These are phyloP conservation scores for Achroia grisella DNA, from an alignment of 1,140 invertebrate species.

Conservation along the genomic window DNA sequence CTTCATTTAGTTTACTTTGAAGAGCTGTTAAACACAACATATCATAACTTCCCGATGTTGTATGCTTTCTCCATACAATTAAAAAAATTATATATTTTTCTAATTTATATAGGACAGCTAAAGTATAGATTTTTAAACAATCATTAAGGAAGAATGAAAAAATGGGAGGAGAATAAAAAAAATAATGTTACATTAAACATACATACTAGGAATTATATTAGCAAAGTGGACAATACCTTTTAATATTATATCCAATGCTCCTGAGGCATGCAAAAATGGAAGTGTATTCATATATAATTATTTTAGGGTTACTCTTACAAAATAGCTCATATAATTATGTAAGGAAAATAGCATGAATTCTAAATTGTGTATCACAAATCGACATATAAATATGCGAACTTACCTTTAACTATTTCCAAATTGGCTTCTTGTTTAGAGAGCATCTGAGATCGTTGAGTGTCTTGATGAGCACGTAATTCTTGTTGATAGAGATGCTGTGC, in stretches of 20 bases:
- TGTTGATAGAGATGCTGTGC: constrained; percentile 91
- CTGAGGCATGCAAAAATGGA: constrained; percentile 70
- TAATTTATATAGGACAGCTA: too few relatives aligned
- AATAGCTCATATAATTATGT: constrained; percentile 8
- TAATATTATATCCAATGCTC: constrained; percentile 67
- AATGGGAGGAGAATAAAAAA: too few relatives aligned
- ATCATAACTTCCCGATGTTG: not conserved
- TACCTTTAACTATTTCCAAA: constrained; percentile 92
- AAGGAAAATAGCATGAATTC: constrained; percentile 18
- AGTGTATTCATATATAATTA: constrained; percentile 29
- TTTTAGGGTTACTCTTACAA: constrained; percentile 8
- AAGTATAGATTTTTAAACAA: too few relatives aligned
- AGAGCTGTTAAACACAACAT: constrained; percentile 76
- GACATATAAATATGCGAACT: constrained; percentile 22
- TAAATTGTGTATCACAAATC: not conserved
- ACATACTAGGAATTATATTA: constrained; percentile 15
- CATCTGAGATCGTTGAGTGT: constrained; percentile 88
- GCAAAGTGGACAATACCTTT: constrained; percentile 65
- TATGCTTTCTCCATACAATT: too few relatives aligned
- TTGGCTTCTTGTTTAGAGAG: constrained; percentile 93
- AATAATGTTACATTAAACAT: not conserved
- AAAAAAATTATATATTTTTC: too few relatives aligned
- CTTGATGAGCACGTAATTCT: constrained; percentile 91
- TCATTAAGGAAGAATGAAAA: too few relatives aligned
- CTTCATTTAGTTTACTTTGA: constrained; percentile 92